Evolutionary conservation across 2,888 invertebrate species (phyloP).

Genomic region (Erebia epiphron): DNA sequence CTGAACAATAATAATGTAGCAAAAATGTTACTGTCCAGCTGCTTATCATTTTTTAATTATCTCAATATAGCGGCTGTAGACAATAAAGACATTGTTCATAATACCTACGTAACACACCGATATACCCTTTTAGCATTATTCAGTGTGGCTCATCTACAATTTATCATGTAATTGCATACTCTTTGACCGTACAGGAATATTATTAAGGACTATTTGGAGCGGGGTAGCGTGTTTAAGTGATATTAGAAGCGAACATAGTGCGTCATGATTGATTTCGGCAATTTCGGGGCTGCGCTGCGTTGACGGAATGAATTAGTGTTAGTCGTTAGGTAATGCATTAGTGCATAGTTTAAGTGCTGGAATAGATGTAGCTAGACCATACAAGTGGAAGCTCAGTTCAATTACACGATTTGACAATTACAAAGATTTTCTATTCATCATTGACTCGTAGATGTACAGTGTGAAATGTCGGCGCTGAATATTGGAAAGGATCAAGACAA

Average conservation of each 20-base stretch:
- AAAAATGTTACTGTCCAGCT: too few species aligned
- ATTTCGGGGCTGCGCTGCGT: constrained; percentile 47
- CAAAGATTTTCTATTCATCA: too few species aligned
- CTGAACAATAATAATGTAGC: too few species aligned
- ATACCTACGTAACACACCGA: too few species aligned
- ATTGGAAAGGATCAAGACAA: too few species aligned
- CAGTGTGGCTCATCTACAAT: background rate
- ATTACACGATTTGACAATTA: background rate
- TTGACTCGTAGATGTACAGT: too few species aligned
- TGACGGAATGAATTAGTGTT: constrained; percentile 47
- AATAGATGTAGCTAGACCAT: background rate
- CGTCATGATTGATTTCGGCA: constrained; percentile 75
- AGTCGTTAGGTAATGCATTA: constrained; percentile 45
- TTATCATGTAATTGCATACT: constrained; percentile 41
- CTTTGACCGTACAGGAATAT: constrained; percentile 61
- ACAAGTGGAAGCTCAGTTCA: background rate
- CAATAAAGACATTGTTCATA: too few species aligned
- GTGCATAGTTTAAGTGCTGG: constrained; percentile 24
- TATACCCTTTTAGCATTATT: too few species aligned
- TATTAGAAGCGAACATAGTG: constrained; percentile 69
- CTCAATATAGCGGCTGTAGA: too few species aligned
- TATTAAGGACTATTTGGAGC: constrained; percentile 71
- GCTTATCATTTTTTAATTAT: too few species aligned
- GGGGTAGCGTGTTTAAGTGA: constrained; percentile 73
- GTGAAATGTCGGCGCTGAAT: too few species aligned